Base-by-base conservation (phyloP, 2,888 invertebrate species). In the Cerceris rybyensis region DNA sequence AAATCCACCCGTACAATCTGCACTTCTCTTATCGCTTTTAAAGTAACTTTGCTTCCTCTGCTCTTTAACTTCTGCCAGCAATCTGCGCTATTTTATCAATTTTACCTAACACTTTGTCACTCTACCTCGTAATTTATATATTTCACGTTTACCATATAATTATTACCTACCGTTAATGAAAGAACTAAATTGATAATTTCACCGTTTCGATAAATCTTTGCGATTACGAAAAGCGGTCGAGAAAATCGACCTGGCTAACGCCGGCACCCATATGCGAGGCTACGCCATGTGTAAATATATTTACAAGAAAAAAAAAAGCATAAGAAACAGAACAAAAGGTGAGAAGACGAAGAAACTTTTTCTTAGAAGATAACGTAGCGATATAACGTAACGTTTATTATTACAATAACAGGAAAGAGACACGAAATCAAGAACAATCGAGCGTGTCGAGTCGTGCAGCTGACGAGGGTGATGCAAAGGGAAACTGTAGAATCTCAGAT, bases 251-350 rank as follows among this genome's bases (percentile, higher is more conserved):
- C 66, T 16, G 69, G 43, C 43, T 57, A 59, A 69, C 63, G 43
- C 70, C 68, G 63, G 65, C 73, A 80, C 63, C 67, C 70, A 13
- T 57, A 73, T 70, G 71, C 79, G 58, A 66, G 16, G 58, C 66
- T 59, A 55, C 57, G 61, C 49, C 68, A 73, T 70, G 67, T 83
- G 78, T 85, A 78, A 60, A 79, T 81, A 85, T 28, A 54, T 55
- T 14, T 42, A 46, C n/a, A n/a, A n/a, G n/a, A 41, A 28, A 17
- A 39, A 7, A 28, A 50, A 42, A 14, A 17, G n/a, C n/a, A 14
- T n/a, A 52, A 46, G 49, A 16, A 17, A 58, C 17, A 4, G 4
- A 13, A 11, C 6, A 57, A 17, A 46, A n/a, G 58, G n/a, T 63
- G 9, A 13, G 13, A 16, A 17, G 11, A 9, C 28, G 16, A 43